Evolutionary conservation across 2,797 vertebrate genomes (phyloP).

Genomic region (Parauchenoglanis punctatus): DNA sequence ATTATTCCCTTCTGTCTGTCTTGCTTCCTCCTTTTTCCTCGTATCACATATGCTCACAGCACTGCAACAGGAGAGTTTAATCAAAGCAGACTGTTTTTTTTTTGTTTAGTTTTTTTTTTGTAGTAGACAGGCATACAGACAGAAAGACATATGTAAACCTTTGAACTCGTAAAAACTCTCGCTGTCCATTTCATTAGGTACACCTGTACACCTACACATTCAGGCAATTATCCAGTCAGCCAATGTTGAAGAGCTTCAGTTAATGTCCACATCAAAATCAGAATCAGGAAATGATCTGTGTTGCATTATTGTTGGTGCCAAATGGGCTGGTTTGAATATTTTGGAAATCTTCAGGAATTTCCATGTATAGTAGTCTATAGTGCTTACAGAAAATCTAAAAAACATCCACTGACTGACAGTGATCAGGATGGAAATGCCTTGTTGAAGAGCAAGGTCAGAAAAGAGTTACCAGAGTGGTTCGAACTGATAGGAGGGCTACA

Average conservation of each 20-base stretch:
- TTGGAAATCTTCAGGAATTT: not conserved
- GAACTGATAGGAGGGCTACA: not conserved
- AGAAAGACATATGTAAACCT: not conserved
- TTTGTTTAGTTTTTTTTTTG: not conserved
- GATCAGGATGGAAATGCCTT: not conserved
- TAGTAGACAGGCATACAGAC: not conserved
- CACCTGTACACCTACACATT: not conserved
- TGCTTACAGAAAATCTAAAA: not conserved
- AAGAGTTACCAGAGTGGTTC: not conserved
- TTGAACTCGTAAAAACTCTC: not conserved
- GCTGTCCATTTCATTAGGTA: not conserved
- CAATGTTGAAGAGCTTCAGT: not conserved
- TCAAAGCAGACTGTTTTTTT: not conserved
- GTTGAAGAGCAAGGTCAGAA: not conserved
- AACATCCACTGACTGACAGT: not conserved
- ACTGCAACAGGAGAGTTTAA: not conserved
- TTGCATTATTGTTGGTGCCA: not conserved
- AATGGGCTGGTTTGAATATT: not conserved
- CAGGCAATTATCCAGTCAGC: not conserved
- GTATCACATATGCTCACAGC: too few relatives aligned
- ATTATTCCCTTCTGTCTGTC: constrained; percentile 9
- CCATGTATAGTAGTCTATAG: not conserved
- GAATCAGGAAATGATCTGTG: not conserved
- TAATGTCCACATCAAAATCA: not conserved
- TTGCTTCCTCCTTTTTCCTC: constrained; percentile 30